Evolutionary conservation across 2,113 vertebrate species (phyloP).

Genomic region (Eclectus roratus): DNA sequence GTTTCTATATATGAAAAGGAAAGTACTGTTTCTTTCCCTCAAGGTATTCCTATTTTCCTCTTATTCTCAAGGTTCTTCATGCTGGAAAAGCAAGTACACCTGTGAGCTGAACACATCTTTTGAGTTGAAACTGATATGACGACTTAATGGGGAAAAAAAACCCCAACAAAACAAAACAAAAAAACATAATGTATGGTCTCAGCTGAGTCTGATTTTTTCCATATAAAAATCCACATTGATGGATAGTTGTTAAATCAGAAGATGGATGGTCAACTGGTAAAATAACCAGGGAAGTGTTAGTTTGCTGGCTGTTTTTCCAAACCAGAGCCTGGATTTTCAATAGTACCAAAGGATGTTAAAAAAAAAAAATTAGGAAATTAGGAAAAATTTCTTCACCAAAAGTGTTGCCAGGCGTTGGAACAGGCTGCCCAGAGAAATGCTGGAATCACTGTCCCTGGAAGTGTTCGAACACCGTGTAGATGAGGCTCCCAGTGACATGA

Average conservation of each 20-base stretch:
- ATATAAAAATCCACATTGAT: background rate
- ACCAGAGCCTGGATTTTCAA: background rate
- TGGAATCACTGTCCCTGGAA: background rate
- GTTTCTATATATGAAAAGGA: background rate
- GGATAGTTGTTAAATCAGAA: background rate
- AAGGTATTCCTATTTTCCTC: background rate
- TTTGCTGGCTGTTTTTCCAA: background rate
- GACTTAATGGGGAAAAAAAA: background rate
- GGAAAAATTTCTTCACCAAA: background rate
- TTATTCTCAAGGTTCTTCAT: background rate
- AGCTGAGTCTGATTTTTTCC: background rate
- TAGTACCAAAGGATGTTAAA: background rate
- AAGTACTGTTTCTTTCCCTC: constrained; percentile 35
- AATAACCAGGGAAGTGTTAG: background rate
- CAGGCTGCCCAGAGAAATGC: background rate
- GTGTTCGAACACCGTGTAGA: background rate
- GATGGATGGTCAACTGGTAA: background rate
- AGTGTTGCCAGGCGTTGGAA: background rate
- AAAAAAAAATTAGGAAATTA: background rate
- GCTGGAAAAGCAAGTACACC: constrained; percentile 6
- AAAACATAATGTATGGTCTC: background rate
- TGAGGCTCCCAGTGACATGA: background rate
- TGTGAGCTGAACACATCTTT: background rate
- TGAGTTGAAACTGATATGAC: background rate
- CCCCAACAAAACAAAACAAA: background rate